Evolutionary conservation across 1,140 invertebrate species (phyloP), one percentile per base, ranked within the genome.

Genomic region (Solen grandis): DNA sequence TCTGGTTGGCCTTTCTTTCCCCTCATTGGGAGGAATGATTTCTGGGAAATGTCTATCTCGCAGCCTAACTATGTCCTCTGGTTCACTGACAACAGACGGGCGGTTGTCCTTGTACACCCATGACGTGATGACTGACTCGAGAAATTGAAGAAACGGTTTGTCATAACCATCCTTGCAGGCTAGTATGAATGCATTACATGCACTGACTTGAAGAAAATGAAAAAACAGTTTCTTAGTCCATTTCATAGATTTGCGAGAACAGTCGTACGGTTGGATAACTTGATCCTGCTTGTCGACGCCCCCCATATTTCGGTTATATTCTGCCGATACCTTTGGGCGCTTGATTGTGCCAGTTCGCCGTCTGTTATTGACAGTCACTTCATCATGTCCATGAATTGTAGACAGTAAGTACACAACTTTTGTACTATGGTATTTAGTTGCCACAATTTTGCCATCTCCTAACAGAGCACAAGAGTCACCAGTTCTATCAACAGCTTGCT

Each of bases 391-490:
- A 65, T 76, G 73, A 60, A 76, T 54, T 29, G 73, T 2, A 29
- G 73, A 55, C 59, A 76, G 41, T n/a, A 76, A 33, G 41, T 76
- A 31, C 41, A 76, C 73, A 46, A 54, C 60, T 54, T 65, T 76
- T 50, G 59, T 76, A 54, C 60, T 65, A 50, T 76, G 73, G 60
- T 76, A 76, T 60, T 65, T 76, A 46, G 60, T 65, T 46, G 41
- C 59, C 55, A 76, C 36, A 41, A 65, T 76, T 29, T 65, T 65
- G 10, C 27, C 22, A 65, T 65, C 60, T 52, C 73, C 60, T 50
- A 60, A 65, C 22, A 76, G 59, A 52, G 59, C 73, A 65, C 27
- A 25, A 27, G 60, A 65, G 27, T 60, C n/a, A 1, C 59, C 60
- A 31, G 55, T 35, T n/a, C n/a, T n/a, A n/a, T n/a, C n/a, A n/a